Evolutionary conservation across 2,888 invertebrate species (phyloP).

Genomic region (Pollenia griseotomentosa): DNA sequence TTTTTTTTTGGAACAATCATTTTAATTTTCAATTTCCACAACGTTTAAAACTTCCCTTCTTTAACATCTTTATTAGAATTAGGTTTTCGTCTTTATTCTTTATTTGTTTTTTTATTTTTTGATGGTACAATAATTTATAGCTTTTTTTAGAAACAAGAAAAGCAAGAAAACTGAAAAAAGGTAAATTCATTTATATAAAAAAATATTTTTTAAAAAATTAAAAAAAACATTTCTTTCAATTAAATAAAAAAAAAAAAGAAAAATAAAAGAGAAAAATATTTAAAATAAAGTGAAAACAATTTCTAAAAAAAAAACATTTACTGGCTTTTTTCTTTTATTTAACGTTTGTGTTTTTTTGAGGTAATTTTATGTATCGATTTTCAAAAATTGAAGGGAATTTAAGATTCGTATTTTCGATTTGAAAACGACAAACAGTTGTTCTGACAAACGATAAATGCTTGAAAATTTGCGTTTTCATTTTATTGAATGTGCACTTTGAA

Average conservation of each 20-base stretch:
- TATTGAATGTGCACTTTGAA: no score
- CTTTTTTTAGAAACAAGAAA: slow-evolving; percentile 68
- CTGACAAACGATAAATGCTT: no score
- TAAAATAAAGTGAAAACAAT: slow-evolving; percentile 70
- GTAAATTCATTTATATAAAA: slow-evolving; percentile 76
- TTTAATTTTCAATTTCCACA: slow-evolving; percentile 5
- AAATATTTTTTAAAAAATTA: slow-evolving; percentile 69
- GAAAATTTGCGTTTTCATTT: no score
- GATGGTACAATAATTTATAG: slow-evolving; percentile 63
- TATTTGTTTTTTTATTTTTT: slow-evolving; percentile 43
- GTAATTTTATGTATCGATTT: no score
- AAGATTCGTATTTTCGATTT: no score
- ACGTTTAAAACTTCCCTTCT: neutral
- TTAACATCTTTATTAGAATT: slow-evolving; percentile 38
- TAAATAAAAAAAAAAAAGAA: slow-evolving; percentile 75
- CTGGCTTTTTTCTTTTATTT: slow-evolving; percentile 7
- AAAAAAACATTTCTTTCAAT: slow-evolving; percentile 64
- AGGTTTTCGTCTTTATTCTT: slow-evolving; percentile 39
- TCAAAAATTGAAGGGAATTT: no score
- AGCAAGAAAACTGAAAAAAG: slow-evolving; percentile 79
- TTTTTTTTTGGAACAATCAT: slow-evolving; percentile 5
- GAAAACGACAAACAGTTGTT: no score
- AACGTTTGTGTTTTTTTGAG: neutral
- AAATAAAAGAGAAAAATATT: slow-evolving; percentile 61
- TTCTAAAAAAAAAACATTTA: slow-evolving; percentile 47